Evolutionary conservation across 2,113 vertebrate species (phyloP), one percentile per base, ranked within the genome.

Genomic region (Hoplias malabaricus): DNA sequence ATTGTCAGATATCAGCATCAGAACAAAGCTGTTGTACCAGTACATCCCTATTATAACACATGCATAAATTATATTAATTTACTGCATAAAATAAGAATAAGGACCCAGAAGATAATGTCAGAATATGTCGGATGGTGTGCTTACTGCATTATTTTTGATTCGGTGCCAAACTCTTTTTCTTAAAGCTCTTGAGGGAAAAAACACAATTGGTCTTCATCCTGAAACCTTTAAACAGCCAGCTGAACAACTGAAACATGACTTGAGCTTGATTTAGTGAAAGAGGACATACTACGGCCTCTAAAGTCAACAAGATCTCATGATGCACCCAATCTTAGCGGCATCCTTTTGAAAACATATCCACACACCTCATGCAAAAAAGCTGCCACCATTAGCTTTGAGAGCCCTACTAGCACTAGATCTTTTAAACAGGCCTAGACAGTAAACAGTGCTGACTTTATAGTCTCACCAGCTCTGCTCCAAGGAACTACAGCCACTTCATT

Each of bases 391-490:
- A 54, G 43, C 62, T 70, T 48, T 33, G 19, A 75, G 23, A 42
- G 19, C 40, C 21, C 25, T 29, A 0, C 50, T 79, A 65, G 80
- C 65, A 69, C 31, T 43, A 31, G 34, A 14, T 78, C 57, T 57
- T 74, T 63, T 25, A 73, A 78, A 53, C 21, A 38, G 16, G 14
- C 16, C 13, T 69, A 82, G 73, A 78, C 34, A 72, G 62, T 13
- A 82, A 78, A 78, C 34, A 72, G 62, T 13, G 38, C 31, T 81
- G 40, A 68, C 23, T 50, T n/a, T 62, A 23, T 19, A 77, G 38
- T 46, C 59, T 77, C 67, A 61, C 63, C 9, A 77, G 21, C 19
- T 9, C 11, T 50, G 50, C 33, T 72, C 50, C 29, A 77, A 77
- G 34, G 65, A 63, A 70, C n/a, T 29, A 66, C 27, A 57, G 40